Evolutionary conservation across 2,888 invertebrate genomes (phyloP), one percentile per base, ranked within the genome.

Genomic region (Chloromyia formosa): DNA sequence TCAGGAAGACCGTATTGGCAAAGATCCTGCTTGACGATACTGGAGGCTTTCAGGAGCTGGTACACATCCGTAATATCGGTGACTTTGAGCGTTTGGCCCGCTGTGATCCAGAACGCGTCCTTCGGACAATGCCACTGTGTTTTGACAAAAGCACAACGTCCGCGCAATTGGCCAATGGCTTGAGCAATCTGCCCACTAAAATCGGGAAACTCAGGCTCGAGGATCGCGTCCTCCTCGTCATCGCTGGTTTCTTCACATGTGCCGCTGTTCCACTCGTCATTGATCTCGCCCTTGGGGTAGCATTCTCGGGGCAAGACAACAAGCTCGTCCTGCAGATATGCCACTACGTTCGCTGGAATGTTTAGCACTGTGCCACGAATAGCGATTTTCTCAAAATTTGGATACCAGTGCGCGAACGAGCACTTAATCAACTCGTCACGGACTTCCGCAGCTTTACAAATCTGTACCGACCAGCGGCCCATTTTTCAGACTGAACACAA

Each of bases 61-160:
- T 80, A 80, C 9, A 76, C 77, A 74, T 79, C 80, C 1, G 74
- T 76, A 2, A 80, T 77, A 71, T 79, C 78, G 9, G 66, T 69
- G 16, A 75, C 75, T 68, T 75, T 72, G 18, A 79, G 74, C 9
- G 78, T 78, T 61, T 78, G 78, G 10, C 78, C 78, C 10, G 76
- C 74, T 27, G 78, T 79, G 53, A 80, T 79, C 80, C 80, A 80
- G 45, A 74, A 68, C 16, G 80, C 77, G 74, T 80, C 79, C 61
- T 77, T 75, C 12, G 79, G 78, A 3, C 76, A 76, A 22, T 78
- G 78, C 80, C 79, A 80, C 49, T 79, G 78, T 22, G 80, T 78
- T 75, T 80, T 80, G 0, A 80, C 42, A 45, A 78, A 80, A 2
- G 60, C 61, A 1, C 73, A 75, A 2, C 56, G 20, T 3, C 75